Evolutionary conservation across 2,113 vertebrate species (phyloP), one percentile per base, ranked within the genome.

Genomic region (Sitta europaea): DNA sequence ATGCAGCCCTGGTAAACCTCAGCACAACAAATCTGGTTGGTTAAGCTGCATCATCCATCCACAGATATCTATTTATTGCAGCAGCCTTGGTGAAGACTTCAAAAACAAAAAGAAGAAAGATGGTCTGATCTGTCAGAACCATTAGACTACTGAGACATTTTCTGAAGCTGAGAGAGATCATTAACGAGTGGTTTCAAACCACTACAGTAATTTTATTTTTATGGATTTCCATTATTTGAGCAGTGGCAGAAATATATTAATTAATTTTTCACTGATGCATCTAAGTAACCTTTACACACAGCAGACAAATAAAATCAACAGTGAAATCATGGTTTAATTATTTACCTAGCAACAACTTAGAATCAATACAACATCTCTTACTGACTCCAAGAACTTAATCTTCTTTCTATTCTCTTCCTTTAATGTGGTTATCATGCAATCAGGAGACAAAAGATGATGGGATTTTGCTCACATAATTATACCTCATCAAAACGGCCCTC

Each of bases 191-290:
- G 35, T 94, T 94, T 80, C 75, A 83, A 75, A 67, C 43, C 79
- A 86, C 81, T 51, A 50, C 18, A 87, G 50, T 75, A 94, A 96
- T 96, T 88, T 79, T 42, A 76, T 92, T 42, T 43, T 88, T 93
- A 96, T 92, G 47, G 73, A 91, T 94, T 90, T 77, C 67, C 62
- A 51, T 84, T 94, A 91, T 91, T 78, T 90, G 50, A 86, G 51
- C 38, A 93, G 38, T 50, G 62, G 68, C 75, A 91, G 58, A 96
- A 87, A 67, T 92, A 85, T 59, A 96, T 92, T 96, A 97, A 97
- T 97, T 98, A 97, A 94, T 94, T 97, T 96, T 96, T 82, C 94
- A 74, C 67, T 47, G 50, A 92, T 94, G 79, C 27, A 67, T 94
- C 88, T 94, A 92, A 96, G 80, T 82, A 82, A 77, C 90, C 81